Evolutionary conservation across 2,888 invertebrate genomes (phyloP), one percentile per base, ranked within the genome.

Genomic region (Aleiodes leptofemur): DNA sequence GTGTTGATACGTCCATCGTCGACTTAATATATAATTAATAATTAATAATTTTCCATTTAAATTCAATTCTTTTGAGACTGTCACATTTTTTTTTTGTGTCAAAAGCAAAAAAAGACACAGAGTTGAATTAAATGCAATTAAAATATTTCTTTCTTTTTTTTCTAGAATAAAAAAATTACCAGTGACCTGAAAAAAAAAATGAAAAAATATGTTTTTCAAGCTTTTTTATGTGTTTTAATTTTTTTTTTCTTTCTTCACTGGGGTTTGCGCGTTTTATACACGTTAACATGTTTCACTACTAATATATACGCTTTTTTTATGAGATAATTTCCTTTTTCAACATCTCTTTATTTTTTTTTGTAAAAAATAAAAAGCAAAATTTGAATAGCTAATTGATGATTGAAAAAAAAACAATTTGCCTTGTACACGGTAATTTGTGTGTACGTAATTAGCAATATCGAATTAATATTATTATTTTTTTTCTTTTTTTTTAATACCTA

Each of bases 401-500:
- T 75, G 76, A 59, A 79, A 70, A 80, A 74, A 29, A 53, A 73
- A 34, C 23, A 23, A 23, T 23, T 23, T 66, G 14, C 43, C 31
- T 72, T 72, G 77, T 76, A 79, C 70, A 61, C 57, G 73, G 71
- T 72, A 29, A 51, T 51, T 53, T 53, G 14, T 56, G 14, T 56
- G 55, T 31, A 3, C 29, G 31, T 69, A 6, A 53, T 71, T 71
- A 71, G 59, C 11, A 43, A 56, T 70, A 56, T 64, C 43, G 64
- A 56, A 43, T 38, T 23, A 70, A 43, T 70, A 59, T 23, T 29
- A 59, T 59, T 59, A 59, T 31, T 59, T 29, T 23, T 59, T 34
- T 53, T 43, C 3, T 6, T 64, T 66, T 16, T 14, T 66, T 74
- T 78, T 80, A 74, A 78, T 80, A 76, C 73, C 79, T 83, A 83